These are phyloP conservation scores for Crioceris asparagi DNA, from an alignment of 2,888 invertebrate genomes.

Conservation along the genomic window DNA sequence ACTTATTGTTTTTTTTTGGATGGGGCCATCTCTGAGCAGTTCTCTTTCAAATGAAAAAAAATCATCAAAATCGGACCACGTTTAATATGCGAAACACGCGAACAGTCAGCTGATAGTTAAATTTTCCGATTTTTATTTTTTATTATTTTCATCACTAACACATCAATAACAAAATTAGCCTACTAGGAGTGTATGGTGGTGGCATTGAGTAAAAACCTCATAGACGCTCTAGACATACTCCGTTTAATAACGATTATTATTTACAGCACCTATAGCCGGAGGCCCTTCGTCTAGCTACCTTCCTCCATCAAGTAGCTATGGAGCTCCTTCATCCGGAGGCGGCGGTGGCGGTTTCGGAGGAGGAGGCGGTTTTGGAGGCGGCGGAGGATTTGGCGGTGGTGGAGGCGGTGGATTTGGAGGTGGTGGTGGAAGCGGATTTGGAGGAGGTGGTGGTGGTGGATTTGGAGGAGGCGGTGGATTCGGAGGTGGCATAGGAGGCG, in stretches of 20 bases:
- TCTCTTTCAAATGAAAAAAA: no score
- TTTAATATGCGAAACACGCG: no score
- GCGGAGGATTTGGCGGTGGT: slow-evolving; percentile 10
- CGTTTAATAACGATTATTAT: not conserved
- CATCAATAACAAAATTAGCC: no score
- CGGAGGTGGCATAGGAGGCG: slow-evolving; percentile 27
- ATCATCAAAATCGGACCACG: no score
- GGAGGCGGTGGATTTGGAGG: slow-evolving; percentile 9
- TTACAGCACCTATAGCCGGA: slow-evolving; percentile 1
- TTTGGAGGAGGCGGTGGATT: slow-evolving; percentile 30
- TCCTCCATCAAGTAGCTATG: slow-evolving; percentile 6
- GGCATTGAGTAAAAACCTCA: no score
- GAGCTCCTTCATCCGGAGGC: not conserved
- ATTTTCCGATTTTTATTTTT: no score
- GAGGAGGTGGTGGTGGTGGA: slow-evolving; percentile 6
- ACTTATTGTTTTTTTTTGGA: no score
- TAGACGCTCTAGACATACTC: not conserved
- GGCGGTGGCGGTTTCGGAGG: slow-evolving; percentile 11
- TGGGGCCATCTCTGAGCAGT: no score
- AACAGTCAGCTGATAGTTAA: no score
- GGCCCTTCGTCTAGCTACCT: no score
- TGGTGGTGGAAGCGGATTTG: slow-evolving; percentile 12
- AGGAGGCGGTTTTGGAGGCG: slow-evolving; percentile 18
- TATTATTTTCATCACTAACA: no score
- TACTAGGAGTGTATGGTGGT: no score